Evolutionary conservation across 2,888 invertebrate species (phyloP), one percentile per base, ranked within the genome.

Genomic region (Hirtodrosophila alboralis): DNA sequence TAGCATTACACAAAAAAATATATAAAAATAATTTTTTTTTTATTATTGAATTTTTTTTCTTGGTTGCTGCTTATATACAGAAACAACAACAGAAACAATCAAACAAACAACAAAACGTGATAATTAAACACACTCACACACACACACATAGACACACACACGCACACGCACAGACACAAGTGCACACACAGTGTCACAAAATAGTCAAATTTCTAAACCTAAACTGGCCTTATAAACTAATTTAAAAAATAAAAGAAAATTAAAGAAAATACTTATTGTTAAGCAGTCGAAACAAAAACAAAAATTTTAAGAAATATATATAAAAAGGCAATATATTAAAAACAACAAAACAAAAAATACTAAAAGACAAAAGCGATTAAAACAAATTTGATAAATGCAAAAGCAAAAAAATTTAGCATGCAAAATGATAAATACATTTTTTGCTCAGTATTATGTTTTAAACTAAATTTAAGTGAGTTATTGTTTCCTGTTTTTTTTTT

Each of bases 391-490:
- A 59, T 48, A 67, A 52, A 68, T 49, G 58, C 63, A 59, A 63
- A 73, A 58, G 62, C 73, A 67, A 62, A 71, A n/a, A 71, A 73
- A 70, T 67, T 34, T 53, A 71, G 49, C 71, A 68, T 71, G 76
- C 67, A 72, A 76, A 80, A 80, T 80, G 57, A 73, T 60, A 65
- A 58, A 72, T 54, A 81, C 61, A 86, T 88, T 84, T 86, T 89
- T 86, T 89, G 90, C 89, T 89, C 89, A 89, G 89, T 89, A 89
- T 89, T 89, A 89, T 88, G 87, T 89, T 88, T 79, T 88, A 89
- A 89, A 89, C 75, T 85, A 74, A 56, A 84, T 80, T 87, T 89
- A 89, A 89, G 89, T 76, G 83, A 81, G 78, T 84, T 87, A 78
- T 75, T 76, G 80, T 76, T 72, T 78, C 79, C 78, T 71, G 74